Base-by-base conservation (phyloP, 2,888 invertebrate genomes). In the Apeira syringaria region DNA sequence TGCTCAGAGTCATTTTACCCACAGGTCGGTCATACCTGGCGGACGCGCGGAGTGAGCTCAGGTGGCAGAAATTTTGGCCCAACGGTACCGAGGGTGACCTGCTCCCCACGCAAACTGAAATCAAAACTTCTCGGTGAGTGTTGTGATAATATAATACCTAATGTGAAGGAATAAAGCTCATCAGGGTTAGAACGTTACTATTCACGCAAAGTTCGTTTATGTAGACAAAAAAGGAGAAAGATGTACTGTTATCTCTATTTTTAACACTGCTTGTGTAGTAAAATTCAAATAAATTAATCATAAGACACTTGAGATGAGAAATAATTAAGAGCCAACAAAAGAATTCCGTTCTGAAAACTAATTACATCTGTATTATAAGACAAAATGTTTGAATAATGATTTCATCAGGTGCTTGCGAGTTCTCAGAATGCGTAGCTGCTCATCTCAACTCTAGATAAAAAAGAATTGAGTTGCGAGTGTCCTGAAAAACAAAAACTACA, bases 21-120 rank as follows among this genome's bases (percentile, higher is more conserved):
- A 12, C 70, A 93, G 93, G 93, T 43, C 88, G 87, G 29, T 92
- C 94, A 9, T 92, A 93, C 65, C 80, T 95, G 20, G 95, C 95
- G 8, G 95, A 95, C 68, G 94, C 94, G 4, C 91, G 90, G 45
- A 94, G 92, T 67, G 94, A 94, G 59, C 92, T 94, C 8, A 90
- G 91, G n/a, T 95, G 95, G 95, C 85, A 86, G 59, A 93, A 92
- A 68, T 80, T 91, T 27, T 91, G 90, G 64, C 88, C 91, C 29
- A 94, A 94, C 69, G 87, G 68, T 8, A 85, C 87, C 1, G 86
- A 86, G 31, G 82, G 79, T 1, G 82, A 83, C 35, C 60, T 89
- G 10, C 64, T 85, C 22, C 71, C 80, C 6, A 71, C 81, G 7
- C 85, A 88, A 51, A 62, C 52, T 4, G 83, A 89, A 63, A 73